A percentile compares a stretch with the other conserved stretches of the same genome.
Conservation (phyloP, 2,797 vertebrate species). For the Erpetoichthys calabaricus region DNA sequence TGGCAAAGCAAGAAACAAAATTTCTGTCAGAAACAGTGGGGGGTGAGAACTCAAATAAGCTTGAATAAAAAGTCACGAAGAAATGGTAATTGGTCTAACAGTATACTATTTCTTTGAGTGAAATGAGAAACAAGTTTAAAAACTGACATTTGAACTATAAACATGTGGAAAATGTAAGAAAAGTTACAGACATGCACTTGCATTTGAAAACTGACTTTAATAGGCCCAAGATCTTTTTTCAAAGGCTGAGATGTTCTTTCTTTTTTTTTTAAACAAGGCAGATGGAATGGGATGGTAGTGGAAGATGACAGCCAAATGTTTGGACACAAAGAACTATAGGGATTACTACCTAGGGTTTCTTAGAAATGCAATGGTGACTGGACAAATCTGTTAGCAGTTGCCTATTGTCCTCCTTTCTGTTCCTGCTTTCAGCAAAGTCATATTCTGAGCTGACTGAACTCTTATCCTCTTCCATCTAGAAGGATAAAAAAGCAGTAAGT, state of each 20-base stretch:
- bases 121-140: too few relatives aligned
- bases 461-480: constrained; percentile 95
- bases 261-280: constrained; percentile 16
- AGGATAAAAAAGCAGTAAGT: constrained; percentile 69
- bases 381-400: constrained; percentile 84
- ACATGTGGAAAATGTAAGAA: too few relatives aligned
- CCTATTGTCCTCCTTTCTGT: constrained; percentile 93
- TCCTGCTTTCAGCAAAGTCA: constrained; percentile 95
- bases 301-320: neutral
- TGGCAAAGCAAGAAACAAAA: too few relatives aligned
- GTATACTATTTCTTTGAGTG: too few relatives aligned
- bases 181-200: too few relatives aligned
- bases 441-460: constrained; percentile 92
- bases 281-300: constrained; percentile 27
- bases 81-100: too few relatives aligned
- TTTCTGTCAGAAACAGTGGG: too few relatives aligned
- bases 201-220: too few relatives aligned
- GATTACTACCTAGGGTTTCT: constrained; percentile 56
- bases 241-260: neutral
- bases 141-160: too few relatives aligned
- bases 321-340: constrained; percentile 24
- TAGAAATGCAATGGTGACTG: constrained; percentile 47
- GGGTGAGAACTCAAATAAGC: too few relatives aligned
- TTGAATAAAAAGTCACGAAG: too few relatives aligned
- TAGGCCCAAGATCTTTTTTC: too few relatives aligned